phyloP scores from a whole-genome alignment of 2,888 invertebrate species.

The Fragum sueziense region DNA sequence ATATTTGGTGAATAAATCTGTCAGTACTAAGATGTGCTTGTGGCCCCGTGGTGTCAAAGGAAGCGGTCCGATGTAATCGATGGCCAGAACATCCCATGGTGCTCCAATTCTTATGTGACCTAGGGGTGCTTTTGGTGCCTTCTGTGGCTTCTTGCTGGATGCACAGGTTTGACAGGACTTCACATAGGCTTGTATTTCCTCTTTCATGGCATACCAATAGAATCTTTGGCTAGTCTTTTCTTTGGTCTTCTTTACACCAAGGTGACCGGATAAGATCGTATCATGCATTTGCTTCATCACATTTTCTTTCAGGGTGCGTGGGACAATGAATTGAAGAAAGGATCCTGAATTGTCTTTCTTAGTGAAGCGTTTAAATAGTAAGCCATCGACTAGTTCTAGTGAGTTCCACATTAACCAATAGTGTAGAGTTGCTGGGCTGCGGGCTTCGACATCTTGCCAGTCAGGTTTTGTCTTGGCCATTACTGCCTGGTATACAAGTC shows the following conservation, averaged over 20 bases:
- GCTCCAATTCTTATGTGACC: constrained; percentile 90
- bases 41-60: constrained; percentile 36
- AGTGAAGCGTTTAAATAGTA: not conserved
- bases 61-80: constrained; percentile 46
- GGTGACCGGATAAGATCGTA: not conserved
- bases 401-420: not conserved
- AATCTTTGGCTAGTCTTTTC: not conserved
- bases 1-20: constrained; percentile 50
- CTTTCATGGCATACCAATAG: constrained; percentile 11
- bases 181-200: not conserved
- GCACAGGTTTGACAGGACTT: not conserved
- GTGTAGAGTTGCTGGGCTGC: not conserved
- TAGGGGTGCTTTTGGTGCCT: constrained; percentile 16
- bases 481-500: not conserved
- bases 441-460: not conserved
- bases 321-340: not conserved
- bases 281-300: not conserved
- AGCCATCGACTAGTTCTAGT: not conserved
- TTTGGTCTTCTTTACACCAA: not conserved
- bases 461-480: not conserved
- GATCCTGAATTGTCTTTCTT: not conserved
- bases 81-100: constrained; percentile 34
- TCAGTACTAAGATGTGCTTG: constrained; percentile 37
- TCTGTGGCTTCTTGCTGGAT: not conserved
- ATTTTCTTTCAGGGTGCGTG: not conserved